phyloP scores from a whole-genome alignment of 2,888 invertebrate species.

The Drosophila robusta region DNA sequence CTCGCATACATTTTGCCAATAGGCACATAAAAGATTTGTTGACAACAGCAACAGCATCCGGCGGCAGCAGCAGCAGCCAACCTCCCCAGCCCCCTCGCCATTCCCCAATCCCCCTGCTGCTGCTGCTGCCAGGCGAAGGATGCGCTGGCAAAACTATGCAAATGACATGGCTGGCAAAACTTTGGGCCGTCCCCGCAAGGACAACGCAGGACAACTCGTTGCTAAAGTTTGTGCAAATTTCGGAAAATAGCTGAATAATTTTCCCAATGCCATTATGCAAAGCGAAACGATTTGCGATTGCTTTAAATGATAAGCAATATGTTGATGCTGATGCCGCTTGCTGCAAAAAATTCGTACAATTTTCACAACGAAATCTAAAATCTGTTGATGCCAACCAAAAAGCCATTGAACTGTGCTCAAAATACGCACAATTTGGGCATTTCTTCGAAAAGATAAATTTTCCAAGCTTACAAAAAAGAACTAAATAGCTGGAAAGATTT shows the following conservation, averaged over 20 bases:
- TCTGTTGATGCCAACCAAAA: conserved; percentile 10
- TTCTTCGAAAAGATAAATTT: neutral
- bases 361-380: conserved; percentile 8
- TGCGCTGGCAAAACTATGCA: conserved; percentile 66
- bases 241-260: conserved; percentile 60
- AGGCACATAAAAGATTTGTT: conserved; percentile 80
- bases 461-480: neutral
- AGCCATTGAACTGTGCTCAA: conserved; percentile 25
- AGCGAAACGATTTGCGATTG: conserved; percentile 77
- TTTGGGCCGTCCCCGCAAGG: conserved; percentile 52
- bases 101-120: neutral
- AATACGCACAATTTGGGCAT: neutral
- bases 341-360: neutral
- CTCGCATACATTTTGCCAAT: conserved; percentile 69
- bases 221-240: conserved; percentile 50
- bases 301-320: conserved; percentile 79
- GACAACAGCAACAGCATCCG: conserved; percentile 70
- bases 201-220: conserved; percentile 24
- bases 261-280: conserved; percentile 73
- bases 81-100: neutral
- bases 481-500: conserved; percentile 12
- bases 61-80: conserved; percentile 7
- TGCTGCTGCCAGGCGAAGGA: conserved; percentile 23
- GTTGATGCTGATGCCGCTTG: conserved; percentile 24
- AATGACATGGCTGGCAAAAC: conserved; percentile 78